Conservation (phyloP, 2,113 vertebrate species). For the Datnioides undecimradiatus region DNA sequence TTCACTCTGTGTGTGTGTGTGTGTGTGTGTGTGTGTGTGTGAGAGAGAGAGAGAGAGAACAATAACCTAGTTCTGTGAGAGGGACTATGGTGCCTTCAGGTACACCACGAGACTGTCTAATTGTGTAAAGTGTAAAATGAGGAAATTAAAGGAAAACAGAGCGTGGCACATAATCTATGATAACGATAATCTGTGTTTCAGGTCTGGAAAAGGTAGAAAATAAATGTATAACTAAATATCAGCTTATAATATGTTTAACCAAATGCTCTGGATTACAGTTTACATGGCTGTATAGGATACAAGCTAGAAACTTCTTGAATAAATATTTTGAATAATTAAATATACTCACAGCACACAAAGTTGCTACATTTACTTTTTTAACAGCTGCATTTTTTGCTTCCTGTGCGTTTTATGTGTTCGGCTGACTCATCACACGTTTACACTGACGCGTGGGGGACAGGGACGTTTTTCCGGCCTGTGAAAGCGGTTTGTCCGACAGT, state of each 20-base stretch:
- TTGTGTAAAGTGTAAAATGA: not conserved
- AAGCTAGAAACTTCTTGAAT: no score
- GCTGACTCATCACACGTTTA: not conserved
- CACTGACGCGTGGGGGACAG: not conserved
- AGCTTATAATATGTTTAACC: no score
- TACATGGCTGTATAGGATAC: no score
- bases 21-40: not conserved
- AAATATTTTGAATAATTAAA: no score
- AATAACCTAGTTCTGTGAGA: not conserved
- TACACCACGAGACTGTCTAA: not conserved
- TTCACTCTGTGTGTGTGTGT: not conserved
- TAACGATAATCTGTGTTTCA: no score
- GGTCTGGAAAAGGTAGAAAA: not conserved
- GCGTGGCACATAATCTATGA: not conserved
- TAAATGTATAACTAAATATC: not conserved
- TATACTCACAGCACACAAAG: no score
- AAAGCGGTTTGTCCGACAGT: not conserved
- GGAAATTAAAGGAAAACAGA: not conserved
- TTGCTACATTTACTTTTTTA: no score
- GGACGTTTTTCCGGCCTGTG: no score
- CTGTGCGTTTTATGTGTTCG: not conserved
- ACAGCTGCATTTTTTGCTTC: no score
- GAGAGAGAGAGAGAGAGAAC: no score
- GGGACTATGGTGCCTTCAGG: constrained; percentile 1
- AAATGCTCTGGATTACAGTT: no score